Conservation (phyloP, 2,888 invertebrate genomes). For the Polyploca ridens region DNA sequence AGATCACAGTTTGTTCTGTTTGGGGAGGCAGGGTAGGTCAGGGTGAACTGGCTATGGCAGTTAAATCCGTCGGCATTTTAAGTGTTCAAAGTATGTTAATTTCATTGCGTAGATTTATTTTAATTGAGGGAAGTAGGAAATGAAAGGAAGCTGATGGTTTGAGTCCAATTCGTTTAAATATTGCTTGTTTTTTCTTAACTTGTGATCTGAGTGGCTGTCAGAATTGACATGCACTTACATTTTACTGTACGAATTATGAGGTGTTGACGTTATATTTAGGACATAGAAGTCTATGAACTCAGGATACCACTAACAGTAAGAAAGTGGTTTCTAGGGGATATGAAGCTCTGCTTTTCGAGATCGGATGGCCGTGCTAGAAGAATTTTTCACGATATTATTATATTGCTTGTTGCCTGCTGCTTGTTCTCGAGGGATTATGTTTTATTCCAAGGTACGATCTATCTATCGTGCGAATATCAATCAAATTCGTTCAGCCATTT, state of each 20-base stretch:
- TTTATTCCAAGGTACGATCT: too few species aligned
- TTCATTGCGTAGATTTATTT: constrained; percentile 63
- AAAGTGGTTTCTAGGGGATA: too few species aligned
- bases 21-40: constrained; percentile 32
- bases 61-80: constrained; percentile 49
- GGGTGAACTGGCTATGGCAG: constrained; percentile 34
- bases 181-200: constrained; percentile 7
- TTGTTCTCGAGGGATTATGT: too few species aligned
- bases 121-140: constrained; percentile 58
- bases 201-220: constrained; percentile 13
- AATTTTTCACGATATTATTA: too few species aligned
- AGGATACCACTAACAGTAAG: too few species aligned
- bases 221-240: neutral
- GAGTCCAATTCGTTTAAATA: constrained; percentile 19
- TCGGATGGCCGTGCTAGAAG: too few species aligned
- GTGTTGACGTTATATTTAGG: constrained; percentile 18
- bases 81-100: constrained; percentile 73
- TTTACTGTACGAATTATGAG: neutral
- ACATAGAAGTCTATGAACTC: neutral
- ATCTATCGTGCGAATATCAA: too few species aligned
- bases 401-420: too few species aligned
- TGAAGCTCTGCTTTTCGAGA: too few species aligned
- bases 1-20: neutral
- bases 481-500: too few species aligned
- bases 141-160: constrained; percentile 47